Conservation (phyloP, 2,797 vertebrate species). For the Enteromius radiatus region DNA sequence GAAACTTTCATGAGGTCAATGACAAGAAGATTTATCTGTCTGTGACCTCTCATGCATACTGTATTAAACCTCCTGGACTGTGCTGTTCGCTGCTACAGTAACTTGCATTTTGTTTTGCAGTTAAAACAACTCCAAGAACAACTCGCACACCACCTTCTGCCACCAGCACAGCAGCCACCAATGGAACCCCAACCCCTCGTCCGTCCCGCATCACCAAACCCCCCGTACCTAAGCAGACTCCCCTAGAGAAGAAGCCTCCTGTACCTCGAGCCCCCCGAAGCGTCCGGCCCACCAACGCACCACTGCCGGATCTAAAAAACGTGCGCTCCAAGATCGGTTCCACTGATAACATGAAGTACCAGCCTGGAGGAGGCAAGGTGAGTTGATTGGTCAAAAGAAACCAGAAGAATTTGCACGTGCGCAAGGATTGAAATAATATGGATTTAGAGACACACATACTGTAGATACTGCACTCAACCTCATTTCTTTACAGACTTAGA, state of each 20-base stretch:
- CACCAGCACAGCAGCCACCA: constrained; percentile 68
- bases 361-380: constrained; percentile 98
- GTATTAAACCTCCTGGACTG: neutral
- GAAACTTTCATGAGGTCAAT: constrained; percentile 9
- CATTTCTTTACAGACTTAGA: constrained; percentile 22
- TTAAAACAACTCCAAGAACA: constrained; percentile 65
- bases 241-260: constrained; percentile 79
- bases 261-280: constrained; percentile 74
- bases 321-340: constrained; percentile 97
- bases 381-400: constrained; percentile 51
- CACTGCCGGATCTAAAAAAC: constrained; percentile 88
- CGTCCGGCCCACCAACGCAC: constrained; percentile 74
- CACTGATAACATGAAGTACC: constrained; percentile 99
- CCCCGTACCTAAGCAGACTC: constrained; percentile 76
- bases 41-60: constrained; percentile 11
- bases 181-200: constrained; percentile 65
- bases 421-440: constrained; percentile 12
- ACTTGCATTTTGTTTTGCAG: constrained; percentile 24
- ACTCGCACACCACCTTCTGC: constrained; percentile 45
- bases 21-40: neutral
- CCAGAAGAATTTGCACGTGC: neutral
- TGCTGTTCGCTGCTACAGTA: neutral
- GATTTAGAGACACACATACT: neutral
- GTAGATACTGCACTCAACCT: neutral
- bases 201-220: constrained; percentile 81